A percentile compares a stretch with the other conserved stretches of the same genome.
These are phyloP conservation scores for Dryobates pubescens DNA, from an alignment of 2,797 vertebrate species.

Conservation along the genomic window DNA sequence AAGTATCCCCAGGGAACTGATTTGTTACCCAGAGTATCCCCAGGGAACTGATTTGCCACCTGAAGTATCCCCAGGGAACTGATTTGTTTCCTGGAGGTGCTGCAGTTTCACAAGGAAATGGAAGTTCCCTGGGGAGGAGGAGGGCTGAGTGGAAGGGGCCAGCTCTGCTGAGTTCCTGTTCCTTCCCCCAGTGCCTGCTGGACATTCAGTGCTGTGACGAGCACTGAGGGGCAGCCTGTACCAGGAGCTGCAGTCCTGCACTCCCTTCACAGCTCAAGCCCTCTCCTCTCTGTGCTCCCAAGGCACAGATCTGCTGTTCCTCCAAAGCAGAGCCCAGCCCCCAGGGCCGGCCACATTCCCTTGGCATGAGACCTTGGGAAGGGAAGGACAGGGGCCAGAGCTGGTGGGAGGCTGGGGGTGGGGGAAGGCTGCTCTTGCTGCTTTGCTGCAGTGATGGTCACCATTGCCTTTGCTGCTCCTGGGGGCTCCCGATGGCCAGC, in stretches of 20 bases:
- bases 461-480: neutral
- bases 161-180: neutral
- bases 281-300: neutral
- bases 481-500: slow-evolving; percentile 4
- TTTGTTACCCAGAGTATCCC: too few species aligned
- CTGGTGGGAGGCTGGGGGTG: neutral
- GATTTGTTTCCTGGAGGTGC: too few species aligned
- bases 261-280: neutral
- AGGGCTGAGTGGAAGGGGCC: neutral
- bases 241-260: neutral
- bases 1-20: too few species aligned
- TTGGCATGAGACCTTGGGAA: slow-evolving; percentile 16
- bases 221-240: neutral
- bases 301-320: neutral
- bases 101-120: neutral
- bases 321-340: slow-evolving; percentile 21
- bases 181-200: neutral
- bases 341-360: slow-evolving; percentile 43
- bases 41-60: too few species aligned
- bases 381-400: neutral
- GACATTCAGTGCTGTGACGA: neutral
- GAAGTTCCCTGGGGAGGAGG: neutral
- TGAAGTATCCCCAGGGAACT: too few species aligned
- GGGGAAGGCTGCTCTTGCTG: slow-evolving; percentile 25
- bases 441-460: neutral